Base-by-base conservation (phyloP, 1,140 invertebrate species). In the Euwallacea similis region DNA sequence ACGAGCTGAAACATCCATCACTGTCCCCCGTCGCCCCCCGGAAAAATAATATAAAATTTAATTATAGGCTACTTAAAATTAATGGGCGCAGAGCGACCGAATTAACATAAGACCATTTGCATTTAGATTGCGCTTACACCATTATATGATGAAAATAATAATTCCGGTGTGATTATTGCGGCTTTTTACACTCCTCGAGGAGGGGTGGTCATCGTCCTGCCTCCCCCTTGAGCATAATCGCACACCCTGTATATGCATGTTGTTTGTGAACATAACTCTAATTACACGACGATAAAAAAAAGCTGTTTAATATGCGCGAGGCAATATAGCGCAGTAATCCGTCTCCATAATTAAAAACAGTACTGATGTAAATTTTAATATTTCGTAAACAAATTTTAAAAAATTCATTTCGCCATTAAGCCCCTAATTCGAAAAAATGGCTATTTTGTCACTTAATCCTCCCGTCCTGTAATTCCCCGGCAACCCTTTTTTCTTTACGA, bases 81-180 rank as follows among this genome's bases (percentile, higher is more conserved):
- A 81, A 81, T 81, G 79, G 77, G 77, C 72, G 76, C 77, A 73
- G 76, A 77, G 74, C 71, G 79, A 75, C 70, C 75, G 78, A 77
- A 81, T 81, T 81, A 81, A 80, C 80, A 81, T 81, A 81, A 80
- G 79, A 78, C 76, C 74, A 81, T 81, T 81, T 80, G 80, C 80
- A 81, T 81, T 81, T 81, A 81, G 79, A 81, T 81, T 80, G 75
- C 78, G 78, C 79, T 80, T 81, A 79, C 79, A 80, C 79, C 78
- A 33, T 33, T 33, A 33, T 33, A 33, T 33, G 21, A 33, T 33
- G 21, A 33, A 33, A 33, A 33, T 33, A 33, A 33, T 33, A 33
- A 33, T 33, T 33, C 21, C 21, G 21, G 21, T 33, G 21, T 33
- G 21, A 33, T 33, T 33, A 33, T 33, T 33, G 21, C 21, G 21